A percentile compares a stretch with the other conserved stretches of the same genome.
Conservation (phyloP, 2,888 invertebrate species). For the Meandrusa payeni region DNA sequence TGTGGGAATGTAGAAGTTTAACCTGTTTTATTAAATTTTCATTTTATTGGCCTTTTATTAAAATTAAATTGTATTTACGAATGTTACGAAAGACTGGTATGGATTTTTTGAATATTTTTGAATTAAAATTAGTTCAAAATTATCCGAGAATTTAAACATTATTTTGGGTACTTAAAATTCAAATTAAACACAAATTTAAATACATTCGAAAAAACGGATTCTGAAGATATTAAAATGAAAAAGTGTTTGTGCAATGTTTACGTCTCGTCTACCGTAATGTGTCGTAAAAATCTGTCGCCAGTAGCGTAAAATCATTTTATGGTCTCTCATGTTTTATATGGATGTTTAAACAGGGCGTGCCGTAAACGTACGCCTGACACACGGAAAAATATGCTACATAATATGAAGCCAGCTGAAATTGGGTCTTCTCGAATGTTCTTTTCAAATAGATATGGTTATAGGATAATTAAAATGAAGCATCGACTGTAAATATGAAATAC, state of each 20-base stretch:
- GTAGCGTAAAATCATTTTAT: conserved; percentile 56
- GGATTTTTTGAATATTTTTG: too few relatives aligned
- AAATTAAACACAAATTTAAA: neutral
- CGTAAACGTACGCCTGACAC: conserved; percentile 8
- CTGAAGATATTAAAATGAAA: conserved; percentile 1
- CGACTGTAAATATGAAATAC: too few relatives aligned
- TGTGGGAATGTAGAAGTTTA: too few relatives aligned
- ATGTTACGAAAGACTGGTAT: too few relatives aligned
- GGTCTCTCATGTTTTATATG: conserved; percentile 41
- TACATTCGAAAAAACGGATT: neutral
- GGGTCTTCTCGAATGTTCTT: neutral
- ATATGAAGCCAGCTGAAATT: conserved; percentile 1
- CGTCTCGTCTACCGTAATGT: conserved; percentile 23
- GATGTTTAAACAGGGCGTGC: conserved; percentile 44
- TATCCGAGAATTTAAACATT: too few relatives aligned
- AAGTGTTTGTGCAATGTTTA: conserved; percentile 14
- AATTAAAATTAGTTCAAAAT: too few relatives aligned
- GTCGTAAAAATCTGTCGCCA: conserved; percentile 51
- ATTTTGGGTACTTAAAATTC: too few relatives aligned
- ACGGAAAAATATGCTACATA: conserved; percentile 14
- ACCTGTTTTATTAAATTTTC: too few relatives aligned
- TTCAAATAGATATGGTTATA: conserved; percentile 3
- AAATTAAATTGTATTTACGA: too few relatives aligned
- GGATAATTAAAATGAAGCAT: conserved; percentile 8
- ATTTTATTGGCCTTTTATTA: too few relatives aligned